These are phyloP conservation scores for Paralichthys olivaceus DNA, from an alignment of 2,113 vertebrate species.

Conservation along the genomic window DNA sequence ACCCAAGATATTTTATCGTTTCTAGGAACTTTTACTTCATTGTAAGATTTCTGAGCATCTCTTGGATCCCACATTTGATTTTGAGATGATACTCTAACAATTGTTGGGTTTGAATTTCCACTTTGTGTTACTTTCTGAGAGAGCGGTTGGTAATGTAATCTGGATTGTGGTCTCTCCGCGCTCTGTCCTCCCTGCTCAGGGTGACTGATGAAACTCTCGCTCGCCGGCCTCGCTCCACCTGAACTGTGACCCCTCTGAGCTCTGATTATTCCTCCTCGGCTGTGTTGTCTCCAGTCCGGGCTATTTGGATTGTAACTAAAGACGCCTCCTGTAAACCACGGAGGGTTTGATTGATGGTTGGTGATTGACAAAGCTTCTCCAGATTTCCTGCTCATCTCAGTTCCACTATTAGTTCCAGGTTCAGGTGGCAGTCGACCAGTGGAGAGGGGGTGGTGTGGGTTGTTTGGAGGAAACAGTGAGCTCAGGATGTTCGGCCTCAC, in stretches of 20 bases:
- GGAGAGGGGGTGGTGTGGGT: background rate
- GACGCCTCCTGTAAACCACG: background rate
- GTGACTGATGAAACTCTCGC: background rate
- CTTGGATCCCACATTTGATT: background rate
- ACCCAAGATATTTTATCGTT: background rate
- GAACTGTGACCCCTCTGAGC: background rate
- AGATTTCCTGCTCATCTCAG: background rate
- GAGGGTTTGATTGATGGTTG: conserved; percentile 19
- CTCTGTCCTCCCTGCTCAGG: background rate
- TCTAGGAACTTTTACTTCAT: background rate
- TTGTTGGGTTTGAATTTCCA: background rate
- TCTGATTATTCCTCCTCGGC: background rate
- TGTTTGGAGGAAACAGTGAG: background rate
- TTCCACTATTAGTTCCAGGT: conserved; percentile 6
- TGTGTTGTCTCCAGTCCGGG: background rate
- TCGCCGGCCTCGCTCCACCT: background rate
- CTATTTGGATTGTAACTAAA: background rate
- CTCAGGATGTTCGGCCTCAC: background rate
- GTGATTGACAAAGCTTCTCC: background rate
- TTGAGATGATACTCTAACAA: conserved; percentile 18
- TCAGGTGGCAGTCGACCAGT: background rate
- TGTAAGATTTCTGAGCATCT: conserved; percentile 7
- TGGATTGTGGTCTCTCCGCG: background rate
- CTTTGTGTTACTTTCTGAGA: background rate
- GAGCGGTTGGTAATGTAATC: background rate